Percentiles rank a stretch among this genome's conserved stretches.
Conservation (phyloP, 2,113 vertebrate species). For the Zosterops pallidus region DNA sequence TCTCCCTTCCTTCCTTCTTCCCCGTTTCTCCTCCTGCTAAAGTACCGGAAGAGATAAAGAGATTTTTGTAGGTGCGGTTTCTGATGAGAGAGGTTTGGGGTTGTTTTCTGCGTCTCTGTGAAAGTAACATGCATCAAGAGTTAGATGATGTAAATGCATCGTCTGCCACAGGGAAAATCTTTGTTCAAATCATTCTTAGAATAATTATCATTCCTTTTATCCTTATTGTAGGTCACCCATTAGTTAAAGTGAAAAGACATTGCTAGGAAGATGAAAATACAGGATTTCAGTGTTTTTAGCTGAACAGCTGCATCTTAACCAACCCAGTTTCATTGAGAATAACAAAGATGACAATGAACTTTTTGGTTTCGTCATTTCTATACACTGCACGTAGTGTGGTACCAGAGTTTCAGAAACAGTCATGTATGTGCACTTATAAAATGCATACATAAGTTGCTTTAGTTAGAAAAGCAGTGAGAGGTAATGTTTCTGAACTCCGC, state of each 20-base stretch:
- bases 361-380: neutral
- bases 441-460: neutral
- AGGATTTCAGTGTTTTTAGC: neutral
- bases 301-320: neutral
- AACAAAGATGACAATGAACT: neutral
- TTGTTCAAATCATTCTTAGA: neutral
- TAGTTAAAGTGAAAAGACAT: neutral
- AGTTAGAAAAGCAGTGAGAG: neutral
- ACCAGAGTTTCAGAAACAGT: constrained; percentile 4
- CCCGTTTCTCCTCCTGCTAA: accelerated
- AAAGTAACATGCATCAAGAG: neutral
- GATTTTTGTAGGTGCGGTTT: neutral
- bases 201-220: neutral
- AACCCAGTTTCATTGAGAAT: accelerated
- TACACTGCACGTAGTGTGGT: neutral
- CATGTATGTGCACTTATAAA: neutral
- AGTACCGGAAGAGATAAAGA: neutral
- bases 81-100: neutral
- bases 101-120: neutral
- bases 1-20: neutral
- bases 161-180: neutral
- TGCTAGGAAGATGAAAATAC: neutral
- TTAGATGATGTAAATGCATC: neutral
- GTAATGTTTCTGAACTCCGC: neutral
- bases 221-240: accelerated